These are phyloP conservation scores for Labrus mixtus DNA, from an alignment of 2,113 vertebrate genomes.

Conservation along the genomic window DNA sequence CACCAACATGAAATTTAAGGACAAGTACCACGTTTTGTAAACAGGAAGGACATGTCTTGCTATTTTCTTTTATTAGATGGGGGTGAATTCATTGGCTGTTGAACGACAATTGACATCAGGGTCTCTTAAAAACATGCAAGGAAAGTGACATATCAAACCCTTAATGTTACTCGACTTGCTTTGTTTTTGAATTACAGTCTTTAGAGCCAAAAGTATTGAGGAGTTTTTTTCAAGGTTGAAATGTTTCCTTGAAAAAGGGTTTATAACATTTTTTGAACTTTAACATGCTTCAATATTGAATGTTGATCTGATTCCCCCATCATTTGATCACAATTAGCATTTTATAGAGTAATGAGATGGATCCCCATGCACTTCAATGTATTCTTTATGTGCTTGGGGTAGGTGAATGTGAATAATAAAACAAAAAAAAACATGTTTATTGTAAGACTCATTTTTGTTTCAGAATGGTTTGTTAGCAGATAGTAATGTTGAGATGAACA, in stretches of 20 bases:
- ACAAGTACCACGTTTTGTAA: not conserved
- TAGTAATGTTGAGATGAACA: too few species aligned
- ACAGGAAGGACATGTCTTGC: conserved; percentile 30
- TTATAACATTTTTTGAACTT: not conserved
- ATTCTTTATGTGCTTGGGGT: too few species aligned
- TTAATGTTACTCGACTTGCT: not conserved
- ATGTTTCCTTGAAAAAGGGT: not conserved
- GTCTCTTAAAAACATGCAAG: not conserved
- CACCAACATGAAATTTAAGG: not conserved
- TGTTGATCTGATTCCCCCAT: too few species aligned
- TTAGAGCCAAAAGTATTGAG: not conserved
- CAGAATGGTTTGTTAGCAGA: too few species aligned
- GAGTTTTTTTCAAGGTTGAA: not conserved
- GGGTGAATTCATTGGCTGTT: not conserved
- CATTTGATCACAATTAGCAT: too few species aligned
- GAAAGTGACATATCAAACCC: not conserved
- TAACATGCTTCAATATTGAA: too few species aligned
- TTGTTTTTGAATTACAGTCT: not conserved
- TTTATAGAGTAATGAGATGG: too few species aligned
- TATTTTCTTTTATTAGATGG: not conserved
- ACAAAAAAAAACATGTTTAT: too few species aligned
- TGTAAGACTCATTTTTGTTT: too few species aligned
- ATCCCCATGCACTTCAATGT: too few species aligned
- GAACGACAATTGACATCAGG: conserved; percentile 2
- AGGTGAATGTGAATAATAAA: too few species aligned